Conservation (phyloP, 1,140 invertebrate species). For the Aphelenchoides fujianensis region DNA sequence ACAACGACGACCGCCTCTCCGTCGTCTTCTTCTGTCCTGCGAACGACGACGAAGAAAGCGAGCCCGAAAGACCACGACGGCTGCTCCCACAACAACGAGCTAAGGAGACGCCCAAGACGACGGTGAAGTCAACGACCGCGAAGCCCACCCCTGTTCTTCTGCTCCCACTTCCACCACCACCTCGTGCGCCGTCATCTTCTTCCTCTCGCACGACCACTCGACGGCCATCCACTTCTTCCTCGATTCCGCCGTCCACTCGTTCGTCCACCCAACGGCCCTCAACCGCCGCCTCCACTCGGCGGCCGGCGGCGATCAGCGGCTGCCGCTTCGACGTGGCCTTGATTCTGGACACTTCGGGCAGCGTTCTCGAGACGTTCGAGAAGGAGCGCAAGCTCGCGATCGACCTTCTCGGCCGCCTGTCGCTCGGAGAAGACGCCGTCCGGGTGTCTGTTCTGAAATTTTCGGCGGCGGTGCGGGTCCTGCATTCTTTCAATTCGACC, state of each 20-base stretch:
- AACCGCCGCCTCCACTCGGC: too few relatives aligned
- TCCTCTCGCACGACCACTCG: too few relatives aligned
- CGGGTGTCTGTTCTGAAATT: constrained; percentile 56
- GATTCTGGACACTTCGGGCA: constrained; percentile 53
- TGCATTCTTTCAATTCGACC: constrained; percentile 36
- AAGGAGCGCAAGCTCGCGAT: constrained; percentile 44
- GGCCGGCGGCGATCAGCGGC: too few relatives aligned
- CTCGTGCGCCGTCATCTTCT: too few relatives aligned
- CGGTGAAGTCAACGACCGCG: too few relatives aligned
- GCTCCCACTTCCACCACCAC: too few relatives aligned
- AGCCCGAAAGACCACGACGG: background rate
- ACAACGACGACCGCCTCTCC: too few relatives aligned
- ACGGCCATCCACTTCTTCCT: constrained; percentile 1
- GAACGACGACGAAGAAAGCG: background rate
- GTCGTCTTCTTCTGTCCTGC: too few relatives aligned
- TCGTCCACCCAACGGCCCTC: too few relatives aligned
- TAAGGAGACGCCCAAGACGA: too few relatives aligned
- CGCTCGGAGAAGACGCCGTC: constrained; percentile 47
- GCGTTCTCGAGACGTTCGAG: constrained; percentile 48
- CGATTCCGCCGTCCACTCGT: background rate
- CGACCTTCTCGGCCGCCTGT: constrained; percentile 39
- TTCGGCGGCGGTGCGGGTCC: constrained; percentile 44
- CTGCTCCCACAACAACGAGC: too few relatives aligned
- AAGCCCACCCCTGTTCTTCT: too few relatives aligned
- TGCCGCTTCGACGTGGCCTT: constrained; percentile 51